These are phyloP conservation scores for Mycteria americana DNA, from an alignment of 2,797 vertebrate species.

Conservation along the genomic window DNA sequence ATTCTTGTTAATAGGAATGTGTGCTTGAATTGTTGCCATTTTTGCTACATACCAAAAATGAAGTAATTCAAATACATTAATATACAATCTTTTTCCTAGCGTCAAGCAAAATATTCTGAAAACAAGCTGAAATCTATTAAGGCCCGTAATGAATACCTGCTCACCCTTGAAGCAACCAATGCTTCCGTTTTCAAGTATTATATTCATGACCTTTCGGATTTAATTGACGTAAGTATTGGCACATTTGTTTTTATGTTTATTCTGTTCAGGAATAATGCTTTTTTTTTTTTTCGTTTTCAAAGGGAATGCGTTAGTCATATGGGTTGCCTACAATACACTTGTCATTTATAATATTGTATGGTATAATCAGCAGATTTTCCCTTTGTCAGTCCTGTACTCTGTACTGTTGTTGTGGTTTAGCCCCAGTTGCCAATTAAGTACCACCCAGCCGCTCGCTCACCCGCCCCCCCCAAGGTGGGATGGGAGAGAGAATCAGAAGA, in stretches of 20 bases:
- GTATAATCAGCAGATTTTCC: neutral
- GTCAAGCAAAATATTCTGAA: slow-evolving; percentile 98
- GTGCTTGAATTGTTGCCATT: neutral
- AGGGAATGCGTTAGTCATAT: neutral
- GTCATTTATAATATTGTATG: neutral
- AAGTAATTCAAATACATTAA: slow-evolving; percentile 16
- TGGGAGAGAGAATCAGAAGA: no score
- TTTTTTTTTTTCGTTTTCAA: neutral
- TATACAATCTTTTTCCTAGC: slow-evolving; percentile 75
- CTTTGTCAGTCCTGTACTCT: neutral
- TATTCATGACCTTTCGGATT: slow-evolving; percentile 95
- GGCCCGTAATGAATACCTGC: slow-evolving; percentile 95
- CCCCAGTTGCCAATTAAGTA: no score
- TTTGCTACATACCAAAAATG: neutral
- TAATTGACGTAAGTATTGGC: slow-evolving; percentile 94
- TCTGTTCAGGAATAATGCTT: neutral
- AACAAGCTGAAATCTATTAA: slow-evolving; percentile 99
- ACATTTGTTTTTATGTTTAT: neutral
- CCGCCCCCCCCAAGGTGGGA: no score
- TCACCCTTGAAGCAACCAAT: slow-evolving; percentile 96
- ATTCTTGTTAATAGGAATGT: neutral
- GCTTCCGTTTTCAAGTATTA: slow-evolving; percentile 98
- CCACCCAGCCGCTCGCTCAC: no score
- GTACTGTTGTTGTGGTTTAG: neutral
- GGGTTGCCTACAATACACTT: neutral